phyloP scores from a whole-genome alignment of 1,140 invertebrate genomes.

The Drosophila baimaii region DNA sequence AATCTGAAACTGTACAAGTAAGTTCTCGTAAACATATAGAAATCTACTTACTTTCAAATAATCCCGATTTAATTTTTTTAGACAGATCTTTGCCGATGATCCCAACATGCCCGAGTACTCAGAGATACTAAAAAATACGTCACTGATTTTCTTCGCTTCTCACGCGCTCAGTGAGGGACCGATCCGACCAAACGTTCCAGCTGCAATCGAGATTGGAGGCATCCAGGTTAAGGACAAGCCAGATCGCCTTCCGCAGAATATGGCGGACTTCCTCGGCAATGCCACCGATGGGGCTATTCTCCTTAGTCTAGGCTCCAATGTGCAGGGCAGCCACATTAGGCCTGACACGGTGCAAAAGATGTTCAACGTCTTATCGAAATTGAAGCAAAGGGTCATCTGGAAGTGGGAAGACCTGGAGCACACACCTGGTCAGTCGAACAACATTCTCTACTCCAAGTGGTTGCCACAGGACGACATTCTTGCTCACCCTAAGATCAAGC shows the following conservation, averaged over 20 bases:
- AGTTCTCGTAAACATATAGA: not conserved
- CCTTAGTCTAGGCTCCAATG: constrained; percentile 86
- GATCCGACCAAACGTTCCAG: constrained; percentile 74
- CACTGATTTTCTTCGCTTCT: constrained; percentile 56
- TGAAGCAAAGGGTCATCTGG: constrained; percentile 85
- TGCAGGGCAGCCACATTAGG: constrained; percentile 83
- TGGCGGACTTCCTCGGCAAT: constrained; percentile 54
- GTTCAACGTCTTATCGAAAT: constrained; percentile 84
- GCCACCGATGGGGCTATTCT: constrained; percentile 84
- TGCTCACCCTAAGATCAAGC: constrained; percentile 86
- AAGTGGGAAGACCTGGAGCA: constrained; percentile 84
- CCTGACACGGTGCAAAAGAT: constrained; percentile 82
- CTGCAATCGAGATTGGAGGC: constrained; percentile 83
- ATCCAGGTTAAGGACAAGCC: constrained; percentile 78
- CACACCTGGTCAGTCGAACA: constrained; percentile 84
- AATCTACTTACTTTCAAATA: accelerated
- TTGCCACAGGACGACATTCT: constrained; percentile 86
- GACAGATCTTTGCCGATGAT: constrained; percentile 29
- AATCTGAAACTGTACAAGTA: constrained; percentile 27
- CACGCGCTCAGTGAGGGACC: constrained; percentile 58
- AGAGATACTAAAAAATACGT: constrained; percentile 49
- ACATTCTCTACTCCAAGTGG: constrained; percentile 86
- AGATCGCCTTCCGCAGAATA: constrained; percentile 64
- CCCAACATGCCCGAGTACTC: constrained; percentile 1
- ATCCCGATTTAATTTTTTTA: not conserved